Conservation (phyloP, 2,888 invertebrate species). For the Dendrolimus houi region DNA sequence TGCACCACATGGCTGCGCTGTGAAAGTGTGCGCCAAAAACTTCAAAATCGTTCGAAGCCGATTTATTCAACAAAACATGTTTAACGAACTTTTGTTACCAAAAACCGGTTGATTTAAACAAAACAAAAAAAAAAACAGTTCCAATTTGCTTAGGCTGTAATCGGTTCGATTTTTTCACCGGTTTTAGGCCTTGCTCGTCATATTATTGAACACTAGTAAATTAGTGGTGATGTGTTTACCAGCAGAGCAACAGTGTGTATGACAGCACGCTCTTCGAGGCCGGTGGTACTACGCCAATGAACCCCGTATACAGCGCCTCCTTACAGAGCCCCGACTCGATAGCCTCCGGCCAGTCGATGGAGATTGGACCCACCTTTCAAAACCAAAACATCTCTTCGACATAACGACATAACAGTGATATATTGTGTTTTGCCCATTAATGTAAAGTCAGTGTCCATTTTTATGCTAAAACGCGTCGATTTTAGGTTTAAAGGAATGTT, state of each 20-base stretch:
- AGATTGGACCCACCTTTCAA: constrained; percentile 40
- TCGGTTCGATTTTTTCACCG: too few species aligned
- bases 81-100: too few species aligned
- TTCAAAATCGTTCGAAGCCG: too few species aligned
- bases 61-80: too few species aligned
- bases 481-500: too few species aligned
- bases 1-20: too few species aligned
- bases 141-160: too few species aligned
- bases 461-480: too few species aligned
- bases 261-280: constrained; percentile 84
- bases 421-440: neutral
- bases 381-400: constrained; percentile 50
- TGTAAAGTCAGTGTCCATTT: neutral
- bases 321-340: constrained; percentile 84
- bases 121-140: too few species aligned
- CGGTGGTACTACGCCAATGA: constrained; percentile 79
- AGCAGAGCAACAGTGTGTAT: constrained; percentile 83
- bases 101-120: too few species aligned
- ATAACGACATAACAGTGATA: constrained; percentile 31
- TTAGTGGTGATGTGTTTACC: constrained; percentile 10
- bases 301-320: constrained; percentile 81
- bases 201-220: neutral
- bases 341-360: constrained; percentile 70
- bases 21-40: too few species aligned
- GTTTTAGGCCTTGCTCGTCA: too few species aligned